phyloP scores from a whole-genome alignment of 2,113 vertebrate genomes.

The Neogale vison region DNA sequence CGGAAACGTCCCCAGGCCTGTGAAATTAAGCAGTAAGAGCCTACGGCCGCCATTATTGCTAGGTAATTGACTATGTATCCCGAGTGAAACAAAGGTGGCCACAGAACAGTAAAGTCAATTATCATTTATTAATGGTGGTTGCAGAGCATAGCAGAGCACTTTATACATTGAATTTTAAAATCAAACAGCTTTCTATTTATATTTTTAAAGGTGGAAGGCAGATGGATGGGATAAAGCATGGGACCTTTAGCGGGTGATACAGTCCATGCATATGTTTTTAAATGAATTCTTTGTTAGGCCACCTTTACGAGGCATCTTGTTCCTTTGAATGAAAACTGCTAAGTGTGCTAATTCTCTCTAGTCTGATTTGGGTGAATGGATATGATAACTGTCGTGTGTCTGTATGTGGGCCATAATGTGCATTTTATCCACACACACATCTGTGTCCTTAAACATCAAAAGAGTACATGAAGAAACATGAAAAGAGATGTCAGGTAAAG shows the following conservation, averaged over 20 bases:
- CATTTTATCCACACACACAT: not conserved
- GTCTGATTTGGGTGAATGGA: not conserved
- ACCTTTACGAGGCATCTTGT: not conserved
- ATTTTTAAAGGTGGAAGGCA: not conserved
- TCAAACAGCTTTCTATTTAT: slow-evolving; percentile 40
- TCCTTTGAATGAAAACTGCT: not conserved
- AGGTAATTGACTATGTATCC: not conserved
- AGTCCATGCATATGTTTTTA: not conserved
- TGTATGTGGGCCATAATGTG: accelerated
- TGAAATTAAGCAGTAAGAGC: slow-evolving; percentile 24
- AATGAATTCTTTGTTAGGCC: not conserved
- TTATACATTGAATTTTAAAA: slow-evolving; percentile 56
- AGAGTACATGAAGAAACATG: not conserved
- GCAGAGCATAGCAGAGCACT: slow-evolving; percentile 17
- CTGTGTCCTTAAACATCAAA: not conserved
- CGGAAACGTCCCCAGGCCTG: accelerated
- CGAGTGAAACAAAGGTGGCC: not conserved
- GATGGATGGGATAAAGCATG: not conserved
- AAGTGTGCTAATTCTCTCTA: not conserved
- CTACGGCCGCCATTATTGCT: accelerated
- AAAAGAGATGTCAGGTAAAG: not conserved
- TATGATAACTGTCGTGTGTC: too few relatives aligned
- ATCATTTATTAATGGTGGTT: slow-evolving; percentile 31
- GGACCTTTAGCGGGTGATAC: slow-evolving; percentile 64
- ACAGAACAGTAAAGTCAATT: not conserved